phyloP scores from a whole-genome alignment of 2,888 invertebrate genomes.

The Athalia cordata region DNA sequence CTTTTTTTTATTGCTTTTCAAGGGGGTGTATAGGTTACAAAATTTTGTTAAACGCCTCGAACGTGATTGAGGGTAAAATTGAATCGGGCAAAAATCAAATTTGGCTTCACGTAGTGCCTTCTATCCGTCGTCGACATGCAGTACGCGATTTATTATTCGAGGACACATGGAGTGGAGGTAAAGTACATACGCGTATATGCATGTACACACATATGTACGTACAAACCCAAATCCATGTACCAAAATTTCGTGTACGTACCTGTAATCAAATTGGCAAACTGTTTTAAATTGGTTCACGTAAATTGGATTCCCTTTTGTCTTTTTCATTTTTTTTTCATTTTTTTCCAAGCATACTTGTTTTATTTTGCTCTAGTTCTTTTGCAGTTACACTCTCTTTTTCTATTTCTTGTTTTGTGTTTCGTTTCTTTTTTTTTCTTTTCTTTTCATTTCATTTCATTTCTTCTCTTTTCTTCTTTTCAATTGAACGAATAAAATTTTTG shows the following conservation, averaged over 20 bases:
- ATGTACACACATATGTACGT: too few relatives aligned
- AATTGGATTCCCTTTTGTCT: neutral
- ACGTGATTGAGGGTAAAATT: constrained; percentile 37
- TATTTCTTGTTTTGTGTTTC: neutral
- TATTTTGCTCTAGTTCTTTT: neutral
- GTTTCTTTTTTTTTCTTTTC: neutral
- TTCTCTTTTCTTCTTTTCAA: constrained; percentile 3
- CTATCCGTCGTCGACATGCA: constrained; percentile 20
- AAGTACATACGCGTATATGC: too few relatives aligned
- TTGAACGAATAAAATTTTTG: neutral
- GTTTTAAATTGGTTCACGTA: constrained; percentile 21
- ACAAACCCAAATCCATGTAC: neutral
- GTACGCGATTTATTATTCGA: too few relatives aligned
- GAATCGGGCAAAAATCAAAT: constrained; percentile 31
- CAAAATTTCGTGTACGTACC: neutral
- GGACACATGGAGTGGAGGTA: too few relatives aligned
- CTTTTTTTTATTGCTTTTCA: too few relatives aligned
- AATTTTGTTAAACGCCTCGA: constrained; percentile 37
- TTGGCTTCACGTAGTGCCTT: constrained; percentile 11
- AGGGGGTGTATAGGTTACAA: constrained; percentile 31
- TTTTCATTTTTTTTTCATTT: neutral
- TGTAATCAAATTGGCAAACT: constrained; percentile 37
- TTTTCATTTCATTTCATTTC: neutral
- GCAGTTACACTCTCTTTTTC: neutral
- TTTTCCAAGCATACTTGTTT: neutral